phyloP scores from a whole-genome alignment of 2,888 invertebrate species.

The Tachina lurida region DNA sequence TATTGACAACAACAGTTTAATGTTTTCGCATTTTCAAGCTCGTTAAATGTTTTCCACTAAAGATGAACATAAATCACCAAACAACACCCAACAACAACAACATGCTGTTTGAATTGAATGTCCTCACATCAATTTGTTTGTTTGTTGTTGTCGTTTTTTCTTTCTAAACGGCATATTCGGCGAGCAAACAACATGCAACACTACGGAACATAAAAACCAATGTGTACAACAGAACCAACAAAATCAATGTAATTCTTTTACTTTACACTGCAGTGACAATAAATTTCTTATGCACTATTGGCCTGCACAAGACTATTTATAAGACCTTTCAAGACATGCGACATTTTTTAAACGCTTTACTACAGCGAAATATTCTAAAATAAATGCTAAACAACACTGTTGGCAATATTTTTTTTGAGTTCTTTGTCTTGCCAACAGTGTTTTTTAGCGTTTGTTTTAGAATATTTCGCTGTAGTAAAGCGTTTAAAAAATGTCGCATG shows the following conservation, averaged over 20 bases:
- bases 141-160: constrained; percentile 35
- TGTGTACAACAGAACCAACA: constrained; percentile 31
- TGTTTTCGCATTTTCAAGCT: constrained; percentile 44
- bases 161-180: constrained; percentile 19
- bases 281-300: constrained; percentile 59
- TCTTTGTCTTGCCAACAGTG: too few species aligned
- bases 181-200: constrained; percentile 17
- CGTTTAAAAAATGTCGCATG: too few species aligned
- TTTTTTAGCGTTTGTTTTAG: too few species aligned
- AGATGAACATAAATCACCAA: constrained; percentile 47
- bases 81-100: neutral
- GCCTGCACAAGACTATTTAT: too few species aligned
- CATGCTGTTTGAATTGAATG: constrained; percentile 11
- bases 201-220: constrained; percentile 45
- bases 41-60: constrained; percentile 35
- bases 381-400: too few species aligned
- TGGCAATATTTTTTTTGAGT: too few species aligned
- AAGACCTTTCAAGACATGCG: too few species aligned
- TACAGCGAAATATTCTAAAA: too few species aligned
- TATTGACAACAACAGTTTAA: constrained; percentile 30
- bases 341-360: too few species aligned
- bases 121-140: constrained; percentile 45
- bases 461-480: too few species aligned
- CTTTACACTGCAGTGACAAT: constrained; percentile 69
- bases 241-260: constrained; percentile 50